Conservation (phyloP, 2,113 vertebrate genomes). For the Pterocles orientalis region DNA sequence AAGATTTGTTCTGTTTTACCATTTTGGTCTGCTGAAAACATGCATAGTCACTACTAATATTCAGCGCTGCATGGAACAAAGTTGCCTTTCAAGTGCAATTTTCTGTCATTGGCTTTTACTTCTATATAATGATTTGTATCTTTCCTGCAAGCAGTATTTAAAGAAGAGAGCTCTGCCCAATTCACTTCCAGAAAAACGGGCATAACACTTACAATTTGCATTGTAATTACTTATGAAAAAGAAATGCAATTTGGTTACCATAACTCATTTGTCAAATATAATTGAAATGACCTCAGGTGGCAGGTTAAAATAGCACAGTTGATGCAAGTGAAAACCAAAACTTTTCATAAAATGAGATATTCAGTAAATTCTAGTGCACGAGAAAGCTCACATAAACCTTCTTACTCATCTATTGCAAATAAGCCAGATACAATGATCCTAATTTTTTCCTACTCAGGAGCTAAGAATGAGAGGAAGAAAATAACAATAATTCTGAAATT, state of each 20-base stretch:
- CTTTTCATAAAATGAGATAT: background rate
- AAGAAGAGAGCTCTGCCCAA: background rate
- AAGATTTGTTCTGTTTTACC: background rate
- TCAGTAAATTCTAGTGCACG: background rate
- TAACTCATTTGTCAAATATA: conserved; percentile 71
- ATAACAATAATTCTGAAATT: background rate
- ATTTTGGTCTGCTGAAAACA: background rate
- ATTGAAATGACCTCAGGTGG: conserved; percentile 74
- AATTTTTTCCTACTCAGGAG: background rate
- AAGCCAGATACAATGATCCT: background rate
- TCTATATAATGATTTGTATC: conserved; percentile 42
- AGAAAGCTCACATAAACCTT: conserved; percentile 1
- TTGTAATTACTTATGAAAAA: conserved; percentile 68
- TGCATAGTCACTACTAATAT: background rate
- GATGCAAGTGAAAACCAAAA: conserved; percentile 42
- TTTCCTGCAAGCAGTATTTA: conserved; percentile 34
- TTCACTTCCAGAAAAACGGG: conserved; percentile 59
- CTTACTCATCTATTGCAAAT: background rate
- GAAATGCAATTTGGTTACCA: conserved; percentile 61
- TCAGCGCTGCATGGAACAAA: background rate
- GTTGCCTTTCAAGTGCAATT: conserved; percentile 42
- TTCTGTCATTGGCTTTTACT: conserved; percentile 42
- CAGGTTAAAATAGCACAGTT: conserved; percentile 63
- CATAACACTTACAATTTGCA: conserved; percentile 67
- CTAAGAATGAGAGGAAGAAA: background rate